Evolutionary conservation across 2,797 vertebrate species (phyloP).

Genomic region (Anableps anableps): DNA sequence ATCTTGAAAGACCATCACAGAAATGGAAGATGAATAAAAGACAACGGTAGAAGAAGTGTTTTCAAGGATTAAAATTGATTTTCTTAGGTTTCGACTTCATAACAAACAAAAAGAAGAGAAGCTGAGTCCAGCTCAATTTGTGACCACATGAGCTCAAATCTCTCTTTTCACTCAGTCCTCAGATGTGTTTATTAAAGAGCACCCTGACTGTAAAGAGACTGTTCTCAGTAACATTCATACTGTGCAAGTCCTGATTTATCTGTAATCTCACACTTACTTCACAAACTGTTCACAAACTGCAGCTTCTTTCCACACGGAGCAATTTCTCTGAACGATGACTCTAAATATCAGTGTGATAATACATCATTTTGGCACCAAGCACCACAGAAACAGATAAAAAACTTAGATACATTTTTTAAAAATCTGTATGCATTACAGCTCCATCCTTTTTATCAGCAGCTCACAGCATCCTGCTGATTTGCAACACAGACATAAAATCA

Average conservation of each 20-base stretch:
- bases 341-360: constrained; percentile 8
- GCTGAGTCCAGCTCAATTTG: background rate
- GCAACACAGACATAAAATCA: constrained; percentile 16
- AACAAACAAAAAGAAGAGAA: background rate
- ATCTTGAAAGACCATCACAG: constrained; percentile 1
- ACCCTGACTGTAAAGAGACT: background rate
- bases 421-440: background rate
- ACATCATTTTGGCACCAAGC: background rate
- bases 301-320: constrained; percentile 1
- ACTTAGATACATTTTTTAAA: background rate
- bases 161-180: background rate
- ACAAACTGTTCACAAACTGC: background rate
- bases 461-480: constrained; percentile 5
- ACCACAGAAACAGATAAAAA: background rate
- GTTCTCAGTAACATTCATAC: background rate
- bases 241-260: background rate
- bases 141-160: background rate
- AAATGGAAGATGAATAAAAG: background rate
- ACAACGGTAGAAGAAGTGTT: background rate
- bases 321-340: background rate
- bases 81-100: background rate
- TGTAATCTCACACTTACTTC: background rate
- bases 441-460: background rate
- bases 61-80: background rate
- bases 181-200: constrained; percentile 8